These are phyloP conservation scores for Ephestia elutella DNA, from an alignment of 1,140 invertebrate genomes.

Conservation along the genomic window DNA sequence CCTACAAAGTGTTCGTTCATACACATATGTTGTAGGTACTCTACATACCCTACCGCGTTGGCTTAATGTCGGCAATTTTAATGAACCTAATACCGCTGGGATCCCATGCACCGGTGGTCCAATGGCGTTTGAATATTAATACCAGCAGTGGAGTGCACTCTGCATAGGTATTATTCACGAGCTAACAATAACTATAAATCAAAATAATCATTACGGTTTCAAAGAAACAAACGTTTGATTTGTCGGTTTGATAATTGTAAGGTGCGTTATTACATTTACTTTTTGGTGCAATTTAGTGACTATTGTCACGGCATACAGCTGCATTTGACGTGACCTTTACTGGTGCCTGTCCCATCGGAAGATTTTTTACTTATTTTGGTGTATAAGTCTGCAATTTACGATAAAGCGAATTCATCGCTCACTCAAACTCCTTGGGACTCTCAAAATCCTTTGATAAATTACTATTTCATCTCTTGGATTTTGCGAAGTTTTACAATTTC, in stretches of 20 bases:
- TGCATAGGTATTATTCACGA: constrained; percentile 37
- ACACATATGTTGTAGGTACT: background rate
- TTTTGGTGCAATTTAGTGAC: too few species aligned
- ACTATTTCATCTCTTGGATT: constrained; percentile 66
- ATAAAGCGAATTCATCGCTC: constrained; percentile 57
- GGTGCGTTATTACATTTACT: too few species aligned
- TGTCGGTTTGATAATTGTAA: background rate
- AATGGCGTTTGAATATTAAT: constrained; percentile 69
- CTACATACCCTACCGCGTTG: constrained; percentile 3
- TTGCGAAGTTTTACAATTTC: constrained; percentile 44
- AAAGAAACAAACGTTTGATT: background rate
- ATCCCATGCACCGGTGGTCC: constrained; percentile 44
- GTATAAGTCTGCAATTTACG: constrained; percentile 44
- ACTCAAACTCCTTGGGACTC: constrained; percentile 45
- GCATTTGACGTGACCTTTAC: background rate
- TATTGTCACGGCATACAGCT: background rate
- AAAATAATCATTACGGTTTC: background rate
- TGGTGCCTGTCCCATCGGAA: background rate
- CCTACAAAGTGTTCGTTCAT: constrained; percentile 8
- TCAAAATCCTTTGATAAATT: constrained; percentile 70
- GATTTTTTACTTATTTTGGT: constrained; percentile 17
- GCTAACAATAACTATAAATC: constrained; percentile 8
- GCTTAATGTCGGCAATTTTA: constrained; percentile 35
- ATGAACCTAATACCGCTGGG: constrained; percentile 51
- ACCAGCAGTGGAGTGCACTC: constrained; percentile 38